Evolutionary conservation across 2,797 vertebrate genomes (phyloP).

Genomic region (Poeciliopsis presidionis): DNA sequence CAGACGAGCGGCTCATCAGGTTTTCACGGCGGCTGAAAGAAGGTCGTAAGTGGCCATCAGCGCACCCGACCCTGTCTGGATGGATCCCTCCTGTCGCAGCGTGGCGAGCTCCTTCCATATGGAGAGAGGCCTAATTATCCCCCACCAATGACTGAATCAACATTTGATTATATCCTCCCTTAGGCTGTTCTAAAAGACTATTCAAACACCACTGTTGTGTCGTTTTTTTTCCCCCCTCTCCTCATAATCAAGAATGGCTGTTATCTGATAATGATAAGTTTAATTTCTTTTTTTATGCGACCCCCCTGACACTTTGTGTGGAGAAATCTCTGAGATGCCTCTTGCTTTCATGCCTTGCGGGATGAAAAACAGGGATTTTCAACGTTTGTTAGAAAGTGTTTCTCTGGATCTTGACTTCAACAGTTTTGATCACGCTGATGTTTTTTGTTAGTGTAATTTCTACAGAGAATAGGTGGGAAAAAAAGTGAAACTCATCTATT

Average conservation of each 20-base stretch:
- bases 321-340: slow-evolving; percentile 32
- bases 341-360: background rate
- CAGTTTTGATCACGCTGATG: background rate
- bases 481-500: background rate
- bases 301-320: slow-evolving; percentile 37
- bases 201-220: slow-evolving; percentile 72
- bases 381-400: background rate
- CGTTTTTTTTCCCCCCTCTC: slow-evolving; percentile 34
- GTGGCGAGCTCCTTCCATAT: slow-evolving; percentile 73
- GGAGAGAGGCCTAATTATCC: slow-evolving; percentile 83
- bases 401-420: background rate
- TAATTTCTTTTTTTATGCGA: slow-evolving; percentile 62
- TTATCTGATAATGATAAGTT: slow-evolving; percentile 78
- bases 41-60: slow-evolving; percentile 83
- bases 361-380: background rate
- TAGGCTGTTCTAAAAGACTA: slow-evolving; percentile 70
- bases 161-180: slow-evolving; percentile 83
- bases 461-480: background rate
- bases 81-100: slow-evolving; percentile 74
- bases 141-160: slow-evolving; percentile 81
- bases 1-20: slow-evolving; percentile 77
- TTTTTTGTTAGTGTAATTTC: background rate
- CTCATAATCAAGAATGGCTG: slow-evolving; percentile 80
- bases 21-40: slow-evolving; percentile 77
- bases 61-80: slow-evolving; percentile 76